Conservation (phyloP, 2,113 vertebrate genomes). For the Trichomycterus rosablanca region DNA sequence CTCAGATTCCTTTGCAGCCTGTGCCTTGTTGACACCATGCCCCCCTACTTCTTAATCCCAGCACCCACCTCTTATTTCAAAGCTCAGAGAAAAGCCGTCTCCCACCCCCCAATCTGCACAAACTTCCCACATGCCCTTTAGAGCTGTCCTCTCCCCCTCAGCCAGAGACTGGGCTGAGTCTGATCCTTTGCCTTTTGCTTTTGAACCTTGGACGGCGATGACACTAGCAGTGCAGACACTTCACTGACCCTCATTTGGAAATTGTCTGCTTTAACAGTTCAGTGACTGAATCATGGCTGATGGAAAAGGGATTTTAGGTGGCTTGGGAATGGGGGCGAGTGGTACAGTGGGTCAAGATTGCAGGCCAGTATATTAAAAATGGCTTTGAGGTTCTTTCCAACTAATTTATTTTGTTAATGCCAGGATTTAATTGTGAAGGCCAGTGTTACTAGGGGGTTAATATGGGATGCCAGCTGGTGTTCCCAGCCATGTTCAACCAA, state of each 20-base stretch:
- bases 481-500: too few relatives aligned
- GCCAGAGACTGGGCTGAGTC: constrained; percentile 26
- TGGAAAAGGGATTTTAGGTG: constrained; percentile 14
- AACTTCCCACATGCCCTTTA: constrained; percentile 32
- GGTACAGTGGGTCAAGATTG: background rate
- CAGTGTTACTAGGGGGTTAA: too few relatives aligned
- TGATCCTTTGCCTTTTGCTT: constrained; percentile 35
- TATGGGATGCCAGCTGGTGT: too few relatives aligned
- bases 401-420: too few relatives aligned
- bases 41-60: constrained; percentile 42
- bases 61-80: constrained; percentile 19
- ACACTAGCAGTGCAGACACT: constrained; percentile 48
- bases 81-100: constrained; percentile 22
- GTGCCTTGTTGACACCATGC: constrained; percentile 59
- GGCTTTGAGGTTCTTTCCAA: too few relatives aligned
- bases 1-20: constrained; percentile 53
- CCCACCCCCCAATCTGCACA: constrained; percentile 8
- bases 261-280: constrained; percentile 58
- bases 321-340: background rate
- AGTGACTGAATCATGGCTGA: constrained; percentile 47
- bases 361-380: background rate
- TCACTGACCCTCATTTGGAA: constrained; percentile 51
- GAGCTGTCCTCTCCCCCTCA: constrained; percentile 18
- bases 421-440: background rate
- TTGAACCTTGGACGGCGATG: constrained; percentile 46